Evolutionary conservation across 1,140 invertebrate species (phyloP), one percentile per base, ranked within the genome.

Genomic region (Steinernema khuongi): DNA sequence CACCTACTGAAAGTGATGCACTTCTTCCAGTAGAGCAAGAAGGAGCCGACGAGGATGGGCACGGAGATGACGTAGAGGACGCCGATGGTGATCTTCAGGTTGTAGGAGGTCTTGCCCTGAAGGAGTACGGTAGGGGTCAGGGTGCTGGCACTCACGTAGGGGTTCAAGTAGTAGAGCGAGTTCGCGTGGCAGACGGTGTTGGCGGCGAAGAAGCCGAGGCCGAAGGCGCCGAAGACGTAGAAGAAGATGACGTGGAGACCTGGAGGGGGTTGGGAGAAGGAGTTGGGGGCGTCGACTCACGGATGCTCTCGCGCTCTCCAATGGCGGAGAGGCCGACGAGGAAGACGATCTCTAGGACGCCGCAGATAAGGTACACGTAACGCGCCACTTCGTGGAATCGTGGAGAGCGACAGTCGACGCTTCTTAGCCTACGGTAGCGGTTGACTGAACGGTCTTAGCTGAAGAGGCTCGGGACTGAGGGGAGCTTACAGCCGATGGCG

Each of bases 161-260:
- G 80, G 68, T 81, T 81, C 29, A 81, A 36, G 73, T 81, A 83
- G 30, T 83, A 81, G 7, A 81, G 72, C 14, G 80, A 83, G 41
- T 71, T 77, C 7, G 81, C 44, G 67, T 81, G 80, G 67, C 81
- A 81, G 28, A 81, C 66, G 19, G 73, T 76, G 74, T 81, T 81
- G 17, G 72, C 70, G n/a, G 83, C 67, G 33, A 83, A 81, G 69
- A 81, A 81, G 28, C 79, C 81, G 36, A 80, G 73, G 66, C 80
- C 80, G 68, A 78, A 81, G 18, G 29, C 50, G 1, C 80, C 80
- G 32, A 83, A 83, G 32, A 72, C 72, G 70, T 81, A 81, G 60
- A 81, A 81, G 75, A 81, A 81, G 36, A 81, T 81, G 22, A 81
- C 80, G 50, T 81, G 80, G 44, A 78, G 81, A 19, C 44, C 80